These are phyloP conservation scores for Brassicogethes aeneus DNA, from an alignment of 2,888 invertebrate genomes.

Conservation along the genomic window DNA sequence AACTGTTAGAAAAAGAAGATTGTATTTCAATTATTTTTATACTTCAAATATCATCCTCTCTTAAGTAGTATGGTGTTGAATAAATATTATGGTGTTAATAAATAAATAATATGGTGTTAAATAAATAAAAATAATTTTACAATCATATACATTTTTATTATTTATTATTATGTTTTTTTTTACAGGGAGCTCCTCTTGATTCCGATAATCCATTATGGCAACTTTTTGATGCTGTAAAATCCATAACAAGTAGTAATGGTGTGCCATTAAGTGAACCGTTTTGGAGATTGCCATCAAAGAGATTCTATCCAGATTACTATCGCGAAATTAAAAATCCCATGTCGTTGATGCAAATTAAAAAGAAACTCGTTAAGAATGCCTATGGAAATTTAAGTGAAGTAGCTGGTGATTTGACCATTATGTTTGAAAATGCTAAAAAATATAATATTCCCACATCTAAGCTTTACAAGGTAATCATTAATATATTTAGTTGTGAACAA, in stretches of 20 bases:
- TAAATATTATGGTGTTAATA: too few relatives aligned
- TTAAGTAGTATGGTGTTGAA: too few relatives aligned
- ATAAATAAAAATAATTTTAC: too few relatives aligned
- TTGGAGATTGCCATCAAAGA: slow-evolving; percentile 82
- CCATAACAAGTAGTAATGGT: slow-evolving; percentile 55
- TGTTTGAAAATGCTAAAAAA: slow-evolving; percentile 94
- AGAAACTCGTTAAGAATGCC: slow-evolving; percentile 70
- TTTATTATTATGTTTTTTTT: slow-evolving; percentile 38
- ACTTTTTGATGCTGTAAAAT: slow-evolving; percentile 74
- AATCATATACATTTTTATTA: background rate
- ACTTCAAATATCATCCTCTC: too few relatives aligned
- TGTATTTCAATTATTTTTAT: too few relatives aligned
- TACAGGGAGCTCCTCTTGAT: slow-evolving; percentile 46
- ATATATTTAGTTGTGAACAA: background rate
- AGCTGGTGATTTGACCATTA: slow-evolving; percentile 87
- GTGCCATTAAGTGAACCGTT: slow-evolving; percentile 84
- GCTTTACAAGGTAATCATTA: slow-evolving; percentile 59
- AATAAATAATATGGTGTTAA: too few relatives aligned
- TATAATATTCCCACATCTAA: slow-evolving; percentile 76
- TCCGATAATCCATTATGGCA: slow-evolving; percentile 83
- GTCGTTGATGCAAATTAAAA: slow-evolving; percentile 83
- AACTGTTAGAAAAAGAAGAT: too few relatives aligned
- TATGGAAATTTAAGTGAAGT: slow-evolving; percentile 83
- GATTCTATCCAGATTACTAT: slow-evolving; percentile 95
- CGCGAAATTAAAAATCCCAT: slow-evolving; percentile 94